A percentile compares a stretch with the other conserved stretches of the same genome.
These are phyloP conservation scores for Oxytorus armatus DNA, from an alignment of 2,888 invertebrate genomes.

Conservation along the genomic window DNA sequence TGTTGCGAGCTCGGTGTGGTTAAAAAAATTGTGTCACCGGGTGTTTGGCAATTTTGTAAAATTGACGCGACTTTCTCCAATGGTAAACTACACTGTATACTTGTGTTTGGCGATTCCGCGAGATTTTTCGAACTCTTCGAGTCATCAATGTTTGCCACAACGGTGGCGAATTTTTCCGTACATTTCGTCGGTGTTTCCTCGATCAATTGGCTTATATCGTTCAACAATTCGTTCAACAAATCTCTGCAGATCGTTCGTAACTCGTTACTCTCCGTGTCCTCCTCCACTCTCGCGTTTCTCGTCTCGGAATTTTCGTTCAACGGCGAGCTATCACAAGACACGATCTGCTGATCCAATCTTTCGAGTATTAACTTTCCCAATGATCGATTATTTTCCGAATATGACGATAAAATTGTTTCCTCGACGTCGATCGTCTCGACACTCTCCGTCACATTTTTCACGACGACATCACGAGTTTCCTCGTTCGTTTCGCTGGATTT, in stretches of 20 bases:
- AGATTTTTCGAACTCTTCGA: neutral
- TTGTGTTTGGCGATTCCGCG: conserved; percentile 67
- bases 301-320: neutral
- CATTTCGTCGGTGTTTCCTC: conserved; percentile 61
- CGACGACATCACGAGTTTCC: too few species aligned
- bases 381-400: conserved; percentile 57
- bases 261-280: conserved; percentile 67
- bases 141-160: conserved; percentile 28
- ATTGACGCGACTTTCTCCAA: conserved; percentile 81
- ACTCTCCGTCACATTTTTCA: too few species aligned
- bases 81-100: conserved; percentile 81
- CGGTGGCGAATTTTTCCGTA: neutral
- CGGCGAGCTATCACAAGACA: neutral
- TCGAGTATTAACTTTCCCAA: conserved; percentile 78
- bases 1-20: conserved; percentile 29
- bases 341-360: conserved; percentile 73
- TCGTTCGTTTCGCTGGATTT: too few species aligned
- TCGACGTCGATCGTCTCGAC: conserved; percentile 20
- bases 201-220: conserved; percentile 75
- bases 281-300: neutral
- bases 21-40: conserved; percentile 32
- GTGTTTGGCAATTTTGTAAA: conserved; percentile 76
- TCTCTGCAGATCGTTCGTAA: conserved; percentile 77
- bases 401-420: neutral
- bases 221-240: conserved; percentile 77